phyloP scores from a whole-genome alignment of 2,888 invertebrate species.

The Meliscaeva auricollis region DNA sequence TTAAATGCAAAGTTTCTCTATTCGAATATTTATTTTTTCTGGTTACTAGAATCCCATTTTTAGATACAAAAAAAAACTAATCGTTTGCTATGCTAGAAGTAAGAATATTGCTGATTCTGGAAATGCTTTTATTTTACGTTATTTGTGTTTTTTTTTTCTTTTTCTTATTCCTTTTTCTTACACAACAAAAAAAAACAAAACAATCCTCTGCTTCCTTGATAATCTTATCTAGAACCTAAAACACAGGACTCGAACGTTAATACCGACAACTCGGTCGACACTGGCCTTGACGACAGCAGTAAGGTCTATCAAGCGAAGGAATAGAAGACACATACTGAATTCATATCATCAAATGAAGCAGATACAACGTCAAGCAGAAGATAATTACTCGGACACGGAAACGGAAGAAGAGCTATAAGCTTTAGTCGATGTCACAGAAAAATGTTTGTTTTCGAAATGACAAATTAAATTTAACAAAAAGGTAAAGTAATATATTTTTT shows the following conservation, averaged over 20 bases:
- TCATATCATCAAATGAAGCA: conserved; percentile 60
- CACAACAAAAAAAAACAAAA: conserved; percentile 48
- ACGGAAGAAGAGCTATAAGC: conserved; percentile 56
- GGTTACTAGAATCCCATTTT: conserved; percentile 67
- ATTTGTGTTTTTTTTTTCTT: conserved; percentile 63
- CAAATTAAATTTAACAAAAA: conserved; percentile 21
- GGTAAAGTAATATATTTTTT: neutral
- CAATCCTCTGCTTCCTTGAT: conserved; percentile 67
- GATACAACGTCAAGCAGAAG: conserved; percentile 44
- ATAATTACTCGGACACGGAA: conserved; percentile 35
- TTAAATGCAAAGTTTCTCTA: conserved; percentile 48
- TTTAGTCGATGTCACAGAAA: conserved; percentile 1
- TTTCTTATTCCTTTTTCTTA: conserved; percentile 67
- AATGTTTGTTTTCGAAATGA: conserved; percentile 23
- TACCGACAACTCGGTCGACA: conserved; percentile 65
- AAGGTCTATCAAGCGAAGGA: conserved; percentile 75
- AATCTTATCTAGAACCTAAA: conserved; percentile 80
- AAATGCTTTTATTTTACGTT: conserved; percentile 70
- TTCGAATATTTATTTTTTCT: conserved; percentile 61
- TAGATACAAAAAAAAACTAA: conserved; percentile 32
- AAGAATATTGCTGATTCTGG: conserved; percentile 59
- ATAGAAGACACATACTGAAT: conserved; percentile 55
- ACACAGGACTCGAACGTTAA: conserved; percentile 81
- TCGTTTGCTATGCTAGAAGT: conserved; percentile 71
- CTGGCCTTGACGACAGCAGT: conserved; percentile 75